These are phyloP conservation scores for Pagrus major DNA, from an alignment of 2,113 vertebrate species.

Conservation along the genomic window DNA sequence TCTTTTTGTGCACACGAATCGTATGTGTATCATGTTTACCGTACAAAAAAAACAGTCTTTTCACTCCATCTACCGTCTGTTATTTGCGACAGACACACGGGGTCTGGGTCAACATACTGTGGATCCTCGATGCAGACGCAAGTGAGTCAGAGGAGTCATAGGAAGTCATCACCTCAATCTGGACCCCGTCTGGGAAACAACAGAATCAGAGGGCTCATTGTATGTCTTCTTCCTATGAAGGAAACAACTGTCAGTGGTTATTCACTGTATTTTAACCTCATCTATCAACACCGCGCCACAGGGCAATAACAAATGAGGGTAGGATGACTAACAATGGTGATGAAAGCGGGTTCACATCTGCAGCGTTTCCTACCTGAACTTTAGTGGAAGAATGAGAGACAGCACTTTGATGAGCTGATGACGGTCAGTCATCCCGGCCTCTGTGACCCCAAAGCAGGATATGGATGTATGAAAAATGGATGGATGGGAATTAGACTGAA, in stretches of 20 bases:
- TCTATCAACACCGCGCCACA: constrained; percentile 68
- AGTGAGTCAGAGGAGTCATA: constrained; percentile 72
- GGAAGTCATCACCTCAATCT: constrained; percentile 70
- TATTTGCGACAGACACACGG: background rate
- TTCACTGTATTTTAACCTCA: constrained; percentile 74
- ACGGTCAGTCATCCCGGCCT: constrained; percentile 38
- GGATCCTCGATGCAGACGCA: constrained; percentile 39
- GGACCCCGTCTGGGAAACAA: constrained; percentile 58
- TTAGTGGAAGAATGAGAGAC: constrained; percentile 49
- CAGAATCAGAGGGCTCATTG: constrained; percentile 68
- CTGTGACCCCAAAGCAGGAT: constrained; percentile 52
- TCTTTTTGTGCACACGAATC: background rate
- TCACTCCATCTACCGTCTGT: constrained; percentile 2
- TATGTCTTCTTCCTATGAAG: constrained; percentile 65
- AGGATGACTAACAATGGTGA: constrained; percentile 67
- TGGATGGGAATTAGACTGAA: background rate
- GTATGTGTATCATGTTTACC: background rate
- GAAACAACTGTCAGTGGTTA: constrained; percentile 78
- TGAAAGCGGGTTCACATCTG: constrained; percentile 55
- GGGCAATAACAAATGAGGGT: constrained; percentile 64
- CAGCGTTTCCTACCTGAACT: constrained; percentile 64
- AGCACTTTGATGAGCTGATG: constrained; percentile 43
- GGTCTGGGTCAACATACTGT: constrained; percentile 32
- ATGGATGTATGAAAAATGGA: background rate
- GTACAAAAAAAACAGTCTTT: background rate